A percentile compares a stretch with the other conserved stretches of the same genome.
Evolutionary conservation across 2,888 invertebrate species (phyloP).

Genomic region (Uropetala carovei): DNA sequence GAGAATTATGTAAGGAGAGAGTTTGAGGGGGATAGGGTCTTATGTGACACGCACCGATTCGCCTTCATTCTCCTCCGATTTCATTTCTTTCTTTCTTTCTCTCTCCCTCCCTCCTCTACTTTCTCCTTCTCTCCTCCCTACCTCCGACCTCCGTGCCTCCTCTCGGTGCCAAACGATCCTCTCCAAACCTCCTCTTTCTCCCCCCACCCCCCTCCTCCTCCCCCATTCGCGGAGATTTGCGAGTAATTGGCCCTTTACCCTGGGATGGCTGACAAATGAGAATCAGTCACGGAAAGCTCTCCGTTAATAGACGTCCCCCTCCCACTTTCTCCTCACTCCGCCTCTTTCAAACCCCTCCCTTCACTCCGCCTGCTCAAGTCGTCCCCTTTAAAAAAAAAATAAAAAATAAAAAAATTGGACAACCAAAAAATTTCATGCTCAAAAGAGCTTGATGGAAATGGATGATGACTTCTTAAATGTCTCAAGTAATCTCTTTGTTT

Average conservation of each 20-base stretch:
- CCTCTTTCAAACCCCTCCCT: neutral
- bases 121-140: neutral
- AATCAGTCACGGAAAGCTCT: constrained; percentile 57
- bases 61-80: neutral
- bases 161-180: neutral
- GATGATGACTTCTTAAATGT: constrained; percentile 48
- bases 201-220: no score
- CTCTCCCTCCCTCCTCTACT: neutral
- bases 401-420: constrained; percentile 39
- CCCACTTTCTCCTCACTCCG: neutral
- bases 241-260: constrained; percentile 47
- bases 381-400: constrained; percentile 26
- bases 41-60: neutral
- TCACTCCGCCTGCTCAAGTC: neutral
- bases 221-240: constrained; percentile 18
- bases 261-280: constrained; percentile 49
- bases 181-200: neutral
- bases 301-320: neutral
- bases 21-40: neutral
- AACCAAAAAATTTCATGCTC: constrained; percentile 35
- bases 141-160: neutral
- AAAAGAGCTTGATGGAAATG: constrained; percentile 49
- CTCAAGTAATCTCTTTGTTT: constrained; percentile 27
- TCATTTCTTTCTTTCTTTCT: neutral
- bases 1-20: neutral